Evolutionary conservation across 2,797 vertebrate genomes (phyloP), one percentile per base, ranked within the genome.

Genomic region (Alosa sapidissima): DNA sequence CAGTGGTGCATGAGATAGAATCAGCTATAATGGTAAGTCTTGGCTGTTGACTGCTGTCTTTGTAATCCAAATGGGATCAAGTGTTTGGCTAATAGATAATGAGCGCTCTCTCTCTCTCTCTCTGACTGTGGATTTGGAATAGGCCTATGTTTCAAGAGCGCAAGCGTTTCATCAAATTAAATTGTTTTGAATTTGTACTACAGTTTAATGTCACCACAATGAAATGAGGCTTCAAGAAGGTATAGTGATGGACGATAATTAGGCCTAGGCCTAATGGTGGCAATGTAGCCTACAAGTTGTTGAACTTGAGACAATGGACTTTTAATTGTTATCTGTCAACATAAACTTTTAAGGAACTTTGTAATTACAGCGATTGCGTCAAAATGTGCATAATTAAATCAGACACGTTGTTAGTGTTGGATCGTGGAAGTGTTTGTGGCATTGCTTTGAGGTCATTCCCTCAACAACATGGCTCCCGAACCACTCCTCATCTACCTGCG

Each of bases 401-500:
- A 28, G 16, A 2, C 2, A 54, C 2, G 16, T 54, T 54, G 52
- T 54, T 54, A 54, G 28, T 28, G 28, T 49, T 49, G 51, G 51
- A 52, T 11, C 6, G 2, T 54, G 52, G 14, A 16, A 0, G 2
- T 16, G 52, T 28, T 28, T 28, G 28, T 54, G 52, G 52, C 52
- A 3, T 54, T 54, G 52, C 2, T 16, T 54, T 58, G 55, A 21
- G 49, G 49, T 10, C 14, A 47, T 78, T 45, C 83, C 68, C 83
- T 84, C 52, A 84, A 68, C 65, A 84, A 78, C 75, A 84, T 84
- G 83, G 83, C 65, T 54, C 16, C 83, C 75, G 49, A 13, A 54
- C 0, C 36, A 8, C 14, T 81, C 24, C 19, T 47, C 81, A 21
- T 51, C 21, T 51, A 1, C 36, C 81, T 75, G 84, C 81, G 72